Evolutionary conservation across 2,888 invertebrate species (phyloP).

Genomic region (Petrolisthes cinctipes): DNA sequence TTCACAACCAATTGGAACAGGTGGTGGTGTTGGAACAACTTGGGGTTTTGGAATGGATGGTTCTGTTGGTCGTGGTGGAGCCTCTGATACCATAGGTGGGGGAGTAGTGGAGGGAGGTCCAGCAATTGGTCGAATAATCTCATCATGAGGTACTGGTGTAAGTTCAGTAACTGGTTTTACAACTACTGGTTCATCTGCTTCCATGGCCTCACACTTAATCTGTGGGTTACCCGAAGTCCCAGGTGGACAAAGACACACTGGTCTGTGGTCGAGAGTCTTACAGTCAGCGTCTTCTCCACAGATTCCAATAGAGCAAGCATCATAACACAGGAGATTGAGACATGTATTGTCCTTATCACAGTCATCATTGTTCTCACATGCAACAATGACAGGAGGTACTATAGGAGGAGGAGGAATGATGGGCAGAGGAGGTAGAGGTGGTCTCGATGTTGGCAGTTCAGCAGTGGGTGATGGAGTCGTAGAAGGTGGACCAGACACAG

Average conservation of each 20-base stretch:
- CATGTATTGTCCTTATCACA: conserved; percentile 78
- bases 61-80: conserved; percentile 23
- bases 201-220: conserved; percentile 70
- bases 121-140: neutral
- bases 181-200: conserved; percentile 73
- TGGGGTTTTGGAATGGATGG: conserved; percentile 68
- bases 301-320: conserved; percentile 73
- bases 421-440: conserved; percentile 36
- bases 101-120: conserved; percentile 17
- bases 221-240: conserved; percentile 67
- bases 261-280: conserved; percentile 82
- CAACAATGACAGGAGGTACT: conserved; percentile 66
- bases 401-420: conserved; percentile 69
- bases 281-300: conserved; percentile 69
- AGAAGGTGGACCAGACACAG: conserved; percentile 38
- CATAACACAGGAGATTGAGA: conserved; percentile 83
- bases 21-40: conserved; percentile 26
- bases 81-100: conserved; percentile 25
- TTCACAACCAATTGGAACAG: conserved; percentile 80
- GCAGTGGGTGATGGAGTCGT: conserved; percentile 26
- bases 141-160: neutral
- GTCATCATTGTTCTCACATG: conserved; percentile 73
- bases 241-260: conserved; percentile 77
- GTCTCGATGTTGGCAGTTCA: conserved; percentile 18
- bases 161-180: conserved; percentile 38